These are phyloP conservation scores for Halictus ligatus DNA, from an alignment of 2,888 invertebrate species.

Conservation along the genomic window DNA sequence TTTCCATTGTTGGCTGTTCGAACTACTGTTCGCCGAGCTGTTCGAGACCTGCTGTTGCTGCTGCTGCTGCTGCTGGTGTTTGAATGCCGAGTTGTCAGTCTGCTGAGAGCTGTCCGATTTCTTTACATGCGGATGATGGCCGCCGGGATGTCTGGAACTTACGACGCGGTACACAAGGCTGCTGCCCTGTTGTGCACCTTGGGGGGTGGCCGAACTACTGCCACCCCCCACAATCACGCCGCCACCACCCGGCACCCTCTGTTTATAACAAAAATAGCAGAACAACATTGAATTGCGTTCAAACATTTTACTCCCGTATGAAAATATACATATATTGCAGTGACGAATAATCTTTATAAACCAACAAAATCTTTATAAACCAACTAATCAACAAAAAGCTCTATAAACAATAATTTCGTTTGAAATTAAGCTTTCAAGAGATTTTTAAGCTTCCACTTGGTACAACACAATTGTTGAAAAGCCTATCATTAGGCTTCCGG, in stretches of 20 bases:
- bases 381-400: too few relatives aligned
- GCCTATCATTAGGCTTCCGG: too few relatives aligned
- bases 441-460: too few relatives aligned
- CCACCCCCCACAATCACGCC: constrained; percentile 83
- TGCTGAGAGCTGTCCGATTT: constrained; percentile 86
- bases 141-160: constrained; percentile 79
- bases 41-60: constrained; percentile 71
- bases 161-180: constrained; percentile 82
- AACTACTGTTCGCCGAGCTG: constrained; percentile 75
- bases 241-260: constrained; percentile 82
- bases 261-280: constrained; percentile 33
- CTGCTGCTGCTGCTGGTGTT: constrained; percentile 76
- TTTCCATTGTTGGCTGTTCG: constrained; percentile 85
- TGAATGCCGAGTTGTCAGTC: constrained; percentile 85
- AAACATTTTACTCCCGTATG: not conserved
- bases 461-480: too few relatives aligned
- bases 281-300: not conserved
- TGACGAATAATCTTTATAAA: not conserved
- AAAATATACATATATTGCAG: not conserved
- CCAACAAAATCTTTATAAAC: too few relatives aligned
- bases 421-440: too few relatives aligned
- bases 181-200: constrained; percentile 80
- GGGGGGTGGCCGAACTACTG: constrained; percentile 83
- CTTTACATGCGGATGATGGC: constrained; percentile 80
- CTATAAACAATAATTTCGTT: too few relatives aligned